phyloP scores from a whole-genome alignment of 2,797 vertebrate genomes.

The Darevskia nairensis region DNA sequence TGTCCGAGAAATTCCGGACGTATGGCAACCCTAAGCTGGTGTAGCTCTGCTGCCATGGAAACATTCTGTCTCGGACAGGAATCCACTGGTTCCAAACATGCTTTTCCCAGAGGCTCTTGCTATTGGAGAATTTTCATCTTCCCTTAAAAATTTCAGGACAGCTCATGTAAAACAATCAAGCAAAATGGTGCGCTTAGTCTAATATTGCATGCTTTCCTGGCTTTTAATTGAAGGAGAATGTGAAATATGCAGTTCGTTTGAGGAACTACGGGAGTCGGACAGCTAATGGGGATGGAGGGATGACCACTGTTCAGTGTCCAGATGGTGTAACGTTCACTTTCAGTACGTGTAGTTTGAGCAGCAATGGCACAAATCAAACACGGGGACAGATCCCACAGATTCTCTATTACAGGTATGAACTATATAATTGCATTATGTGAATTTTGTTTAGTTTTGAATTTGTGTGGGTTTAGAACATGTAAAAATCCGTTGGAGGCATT shows the following conservation, averaged over 20 bases:
- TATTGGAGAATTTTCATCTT: neutral
- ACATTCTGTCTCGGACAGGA: neutral
- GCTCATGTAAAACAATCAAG: neutral
- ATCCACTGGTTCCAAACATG: too few species aligned
- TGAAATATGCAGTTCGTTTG: constrained; percentile 95
- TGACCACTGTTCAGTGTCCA: constrained; percentile 97
- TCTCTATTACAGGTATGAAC: constrained; percentile 94
- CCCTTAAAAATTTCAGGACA: neutral
- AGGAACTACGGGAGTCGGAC: constrained; percentile 98
- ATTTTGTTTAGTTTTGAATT: neutral
- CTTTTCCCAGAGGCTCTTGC: too few species aligned
- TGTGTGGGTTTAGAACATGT: neutral
- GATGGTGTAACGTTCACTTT: constrained; percentile 97
- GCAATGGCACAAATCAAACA: constrained; percentile 98
- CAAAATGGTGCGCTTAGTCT: neutral
- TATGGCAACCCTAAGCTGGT: too few species aligned
- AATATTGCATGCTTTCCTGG: neutral
- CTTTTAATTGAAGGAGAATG: constrained; percentile 86
- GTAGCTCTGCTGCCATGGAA: too few species aligned
- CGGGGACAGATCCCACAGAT: constrained; percentile 98
- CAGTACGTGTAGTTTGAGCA: constrained; percentile 97
- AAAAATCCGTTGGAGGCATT: neutral
- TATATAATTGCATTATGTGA: neutral
- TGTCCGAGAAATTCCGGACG: too few species aligned
- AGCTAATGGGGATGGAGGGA: constrained; percentile 99